A percentile compares a stretch with the other conserved stretches of the same genome.
Evolutionary conservation across 2,113 vertebrate species (phyloP).

Genomic region (Sprattus sprattus): DNA sequence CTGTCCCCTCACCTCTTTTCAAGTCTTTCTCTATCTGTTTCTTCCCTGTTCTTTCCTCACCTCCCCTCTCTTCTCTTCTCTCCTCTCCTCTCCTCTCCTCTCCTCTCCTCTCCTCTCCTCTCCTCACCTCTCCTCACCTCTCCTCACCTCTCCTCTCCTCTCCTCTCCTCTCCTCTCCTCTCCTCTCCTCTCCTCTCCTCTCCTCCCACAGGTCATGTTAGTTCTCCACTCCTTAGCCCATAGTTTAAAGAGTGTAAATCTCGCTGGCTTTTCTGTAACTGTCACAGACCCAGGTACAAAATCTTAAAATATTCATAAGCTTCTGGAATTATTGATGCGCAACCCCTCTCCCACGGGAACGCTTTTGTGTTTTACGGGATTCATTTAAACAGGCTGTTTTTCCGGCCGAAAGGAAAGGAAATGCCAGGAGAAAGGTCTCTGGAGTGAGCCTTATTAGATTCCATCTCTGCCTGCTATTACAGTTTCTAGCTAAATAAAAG

Average conservation of each 20-base stretch:
- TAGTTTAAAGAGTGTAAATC: constrained; percentile 3
- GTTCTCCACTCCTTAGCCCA: background rate
- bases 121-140: no score
- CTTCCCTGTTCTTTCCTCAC: background rate
- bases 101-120: no score
- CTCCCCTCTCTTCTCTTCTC: background rate
- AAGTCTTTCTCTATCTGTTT: no score
- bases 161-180: background rate
- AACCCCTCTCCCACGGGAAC: constrained; percentile 18
- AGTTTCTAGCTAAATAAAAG: constrained; percentile 28
- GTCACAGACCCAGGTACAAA: constrained; percentile 30
- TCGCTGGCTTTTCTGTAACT: constrained; percentile 11
- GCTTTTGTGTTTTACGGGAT: constrained; percentile 43
- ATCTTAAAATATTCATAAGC: constrained; percentile 46
- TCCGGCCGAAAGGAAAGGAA: constrained; percentile 24
- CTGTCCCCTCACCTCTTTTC: no score
- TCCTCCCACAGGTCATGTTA: background rate
- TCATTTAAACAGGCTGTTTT: constrained; percentile 30
- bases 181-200: background rate
- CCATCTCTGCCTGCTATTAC: constrained; percentile 29
- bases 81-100: background rate
- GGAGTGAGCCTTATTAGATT: constrained; percentile 41
- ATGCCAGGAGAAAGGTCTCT: constrained; percentile 31
- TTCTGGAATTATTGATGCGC: constrained; percentile 40
- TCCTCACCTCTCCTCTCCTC: background rate